phyloP scores from a whole-genome alignment of 2,113 vertebrate genomes.

The Anhinga anhinga region DNA sequence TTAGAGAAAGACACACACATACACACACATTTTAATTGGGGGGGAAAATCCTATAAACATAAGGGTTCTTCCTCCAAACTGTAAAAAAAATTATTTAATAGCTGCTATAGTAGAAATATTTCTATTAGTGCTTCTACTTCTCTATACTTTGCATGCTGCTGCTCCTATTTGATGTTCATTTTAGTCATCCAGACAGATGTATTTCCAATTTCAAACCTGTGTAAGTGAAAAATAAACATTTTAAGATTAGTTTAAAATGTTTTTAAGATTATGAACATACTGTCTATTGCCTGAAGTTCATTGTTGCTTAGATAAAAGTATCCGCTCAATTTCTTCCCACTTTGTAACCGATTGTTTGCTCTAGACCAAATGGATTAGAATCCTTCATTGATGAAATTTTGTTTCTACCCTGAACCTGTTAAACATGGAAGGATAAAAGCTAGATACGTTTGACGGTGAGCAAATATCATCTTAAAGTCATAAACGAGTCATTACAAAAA shows the following conservation, averaged over 20 bases:
- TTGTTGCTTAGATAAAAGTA: background rate
- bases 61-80: slow-evolving; percentile 42
- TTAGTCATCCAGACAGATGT: slow-evolving; percentile 56
- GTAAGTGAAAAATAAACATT: slow-evolving; percentile 57
- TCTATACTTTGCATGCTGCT: slow-evolving; percentile 50
- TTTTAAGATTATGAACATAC: slow-evolving; percentile 12
- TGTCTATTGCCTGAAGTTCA: slow-evolving; percentile 30
- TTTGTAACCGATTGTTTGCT: background rate
- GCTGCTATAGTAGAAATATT: slow-evolving; percentile 58
- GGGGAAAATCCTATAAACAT: slow-evolving; percentile 18
- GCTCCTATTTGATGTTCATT: slow-evolving; percentile 48
- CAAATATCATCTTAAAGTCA: slow-evolving; percentile 39
- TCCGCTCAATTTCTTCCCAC: background rate
- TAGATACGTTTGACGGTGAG: background rate
- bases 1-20: background rate
- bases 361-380: background rate
- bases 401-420: background rate
- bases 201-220: slow-evolving; percentile 62
- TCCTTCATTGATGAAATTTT: background rate
- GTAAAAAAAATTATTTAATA: slow-evolving; percentile 33
- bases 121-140: slow-evolving; percentile 54
- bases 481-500: slow-evolving; percentile 30
- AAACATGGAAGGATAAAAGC: background rate
- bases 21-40: slow-evolving; percentile 3
- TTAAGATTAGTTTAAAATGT: slow-evolving; percentile 25